Evolutionary conservation across 2,888 invertebrate species (phyloP).

Genomic region (Gari tellinella): DNA sequence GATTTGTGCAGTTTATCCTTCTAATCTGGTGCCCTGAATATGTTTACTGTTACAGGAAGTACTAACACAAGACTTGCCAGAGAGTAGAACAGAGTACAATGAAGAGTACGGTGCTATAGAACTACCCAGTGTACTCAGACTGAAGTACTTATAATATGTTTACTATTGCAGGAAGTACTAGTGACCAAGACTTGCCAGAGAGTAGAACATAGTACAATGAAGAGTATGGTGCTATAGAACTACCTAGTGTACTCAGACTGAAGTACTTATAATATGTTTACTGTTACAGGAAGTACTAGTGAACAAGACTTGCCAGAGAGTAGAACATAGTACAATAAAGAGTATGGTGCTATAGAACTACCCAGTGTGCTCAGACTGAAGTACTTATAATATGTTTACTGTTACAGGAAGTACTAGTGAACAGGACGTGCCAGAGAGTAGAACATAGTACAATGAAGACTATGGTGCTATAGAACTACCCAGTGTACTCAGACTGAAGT

Average conservation of each 20-base stretch:
- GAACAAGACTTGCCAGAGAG: constrained; percentile 74
- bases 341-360: constrained; percentile 69
- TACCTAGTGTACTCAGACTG: background rate
- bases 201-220: background rate
- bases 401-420: no score
- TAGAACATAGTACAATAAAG: constrained; percentile 74
- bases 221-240: background rate
- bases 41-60: no score
- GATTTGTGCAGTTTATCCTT: no score
- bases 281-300: no score
- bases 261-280: background rate
- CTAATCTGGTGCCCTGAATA: no score
- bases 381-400: no score
- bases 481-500: background rate
- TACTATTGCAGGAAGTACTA: no score
- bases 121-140: constrained; percentile 79
- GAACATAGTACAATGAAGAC: background rate
- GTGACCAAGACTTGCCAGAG: background rate
- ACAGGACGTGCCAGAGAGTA: background rate
- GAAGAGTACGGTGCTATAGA: constrained; percentile 70
- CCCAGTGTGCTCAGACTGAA: constrained; percentile 79
- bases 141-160: no score
- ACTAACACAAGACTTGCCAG: constrained; percentile 76
- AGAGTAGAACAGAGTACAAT: constrained; percentile 75
- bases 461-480: background rate